Evolutionary conservation across 2,888 invertebrate species (phyloP), one percentile per base, ranked within the genome.

Genomic region (Margaritifera margaritifera): DNA sequence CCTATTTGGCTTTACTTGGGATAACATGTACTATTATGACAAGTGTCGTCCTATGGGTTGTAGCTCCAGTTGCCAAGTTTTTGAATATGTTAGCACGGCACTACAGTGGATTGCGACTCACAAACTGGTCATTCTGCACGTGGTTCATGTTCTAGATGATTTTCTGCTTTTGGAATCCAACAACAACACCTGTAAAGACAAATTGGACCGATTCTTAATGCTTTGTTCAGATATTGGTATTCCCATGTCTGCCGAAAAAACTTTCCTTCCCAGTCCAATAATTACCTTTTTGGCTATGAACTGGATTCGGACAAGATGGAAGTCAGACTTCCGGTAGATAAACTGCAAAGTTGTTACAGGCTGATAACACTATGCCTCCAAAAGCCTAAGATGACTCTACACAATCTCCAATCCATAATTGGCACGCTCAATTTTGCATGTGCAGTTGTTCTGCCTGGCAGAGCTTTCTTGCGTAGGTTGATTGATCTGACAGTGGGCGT

Each of bases 321-420:
- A n/a, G 55, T 51, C 6, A 50, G 66, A 15, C 42, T 62, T 20
- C 62, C 62, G 18, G 3, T 4, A 18, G 62, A 66, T 25, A 62
- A 66, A 57, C 24, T 66, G 0, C 3, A 20, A 2, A 66, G 61
- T 5, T 15, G 55, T 1, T 20, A 42, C 24, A n/a, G n/a, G n/a
- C n/a, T n/a, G n/a, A n/a, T n/a, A n/a, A n/a, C n/a, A n/a, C n/a
- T n/a, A n/a, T 19, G 24, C n/a, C 11, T 6, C 4, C 22, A 50
- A 18, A 18, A 42, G 2, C 2, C 22, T 20, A 66, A 60, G n/a
- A 24, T 55, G 4, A 66, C 60, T 0, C 24, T 66, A 3, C 24
- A 25, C 4, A 62, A 66, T 50, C 50, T 66, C 51, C 66, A 66
- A 31, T 66, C 61, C n/a, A 19, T 55, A 11, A 66, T 66, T 20